Evolutionary conservation across 1,140 invertebrate species (phyloP).

Genomic region (Druon quercuslanigerum): DNA sequence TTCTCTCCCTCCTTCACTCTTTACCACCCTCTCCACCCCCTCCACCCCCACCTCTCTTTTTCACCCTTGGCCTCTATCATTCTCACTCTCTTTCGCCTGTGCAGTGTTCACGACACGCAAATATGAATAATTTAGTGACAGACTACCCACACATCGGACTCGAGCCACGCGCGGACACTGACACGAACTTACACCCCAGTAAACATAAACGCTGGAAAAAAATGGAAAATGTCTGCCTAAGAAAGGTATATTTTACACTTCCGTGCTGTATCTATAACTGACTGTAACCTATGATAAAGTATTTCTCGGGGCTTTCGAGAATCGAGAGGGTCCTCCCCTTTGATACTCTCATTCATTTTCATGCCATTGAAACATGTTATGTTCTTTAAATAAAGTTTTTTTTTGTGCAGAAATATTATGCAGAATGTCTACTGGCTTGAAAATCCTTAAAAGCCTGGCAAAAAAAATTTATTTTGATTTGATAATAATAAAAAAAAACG

Average conservation of each 20-base stretch:
- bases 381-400: too few species aligned
- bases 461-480: too few species aligned
- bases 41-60: constrained; percentile 10
- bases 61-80: constrained; percentile 20
- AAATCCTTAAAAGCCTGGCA: too few species aligned
- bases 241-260: constrained; percentile 15
- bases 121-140: constrained; percentile 42
- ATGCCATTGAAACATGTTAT: too few species aligned
- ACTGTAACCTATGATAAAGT: not conserved
- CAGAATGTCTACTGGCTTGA: too few species aligned
- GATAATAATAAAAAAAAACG: too few species aligned
- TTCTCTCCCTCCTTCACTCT: constrained; percentile 48
- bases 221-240: constrained; percentile 19
- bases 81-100: not conserved
- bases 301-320: not conserved
- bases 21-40: constrained; percentile 34
- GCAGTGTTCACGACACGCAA: constrained; percentile 27
- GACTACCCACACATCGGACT: constrained; percentile 21
- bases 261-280: not conserved
- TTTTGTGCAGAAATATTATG: too few species aligned
- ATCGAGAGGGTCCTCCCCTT: too few species aligned
- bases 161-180: not conserved
- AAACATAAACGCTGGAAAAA: constrained; percentile 9
- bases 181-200: not conserved
- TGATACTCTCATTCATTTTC: too few species aligned